Evolutionary conservation across 2,797 vertebrate genomes (phyloP).

Genomic region (Lates japonicus): DNA sequence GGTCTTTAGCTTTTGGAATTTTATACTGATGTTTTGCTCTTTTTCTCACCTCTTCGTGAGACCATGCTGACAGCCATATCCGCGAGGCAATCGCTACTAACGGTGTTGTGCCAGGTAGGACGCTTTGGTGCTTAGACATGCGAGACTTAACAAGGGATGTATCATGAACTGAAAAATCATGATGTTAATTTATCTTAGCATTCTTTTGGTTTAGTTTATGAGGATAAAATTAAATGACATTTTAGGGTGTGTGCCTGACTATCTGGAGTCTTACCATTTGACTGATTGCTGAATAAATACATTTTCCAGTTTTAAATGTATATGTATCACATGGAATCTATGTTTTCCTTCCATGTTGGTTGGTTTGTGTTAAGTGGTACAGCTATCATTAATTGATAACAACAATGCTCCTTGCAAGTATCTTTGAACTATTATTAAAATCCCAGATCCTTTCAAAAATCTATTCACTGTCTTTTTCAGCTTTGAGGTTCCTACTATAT

Average conservation of each 20-base stretch:
- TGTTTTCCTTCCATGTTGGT: not conserved
- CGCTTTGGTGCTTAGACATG: not conserved
- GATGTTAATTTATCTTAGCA: not conserved
- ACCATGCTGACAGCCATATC: constrained; percentile 98
- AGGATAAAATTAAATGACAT: not conserved
- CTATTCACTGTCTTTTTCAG: constrained; percentile 74
- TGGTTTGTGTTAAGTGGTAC: not conserved
- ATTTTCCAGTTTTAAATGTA: not conserved
- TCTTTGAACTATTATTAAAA: not conserved
- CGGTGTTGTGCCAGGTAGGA: constrained; percentile 95
- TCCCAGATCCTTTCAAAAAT: not conserved
- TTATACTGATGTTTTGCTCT: not conserved
- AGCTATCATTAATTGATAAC: not conserved
- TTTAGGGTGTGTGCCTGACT: not conserved
- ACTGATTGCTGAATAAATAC: not conserved
- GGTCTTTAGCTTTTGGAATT: not conserved
- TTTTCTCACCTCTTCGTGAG: constrained; percentile 76
- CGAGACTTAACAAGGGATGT: not conserved
- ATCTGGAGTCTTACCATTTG: not conserved
- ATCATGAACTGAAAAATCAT: not conserved
- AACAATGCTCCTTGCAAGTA: not conserved
- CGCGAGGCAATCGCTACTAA: constrained; percentile 99
- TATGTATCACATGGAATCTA: not conserved
- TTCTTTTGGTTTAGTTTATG: not conserved
- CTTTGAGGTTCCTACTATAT: constrained; percentile 97